phyloP scores from a whole-genome alignment of 2,888 invertebrate genomes.

The Pristionchus maxplancki region DNA sequence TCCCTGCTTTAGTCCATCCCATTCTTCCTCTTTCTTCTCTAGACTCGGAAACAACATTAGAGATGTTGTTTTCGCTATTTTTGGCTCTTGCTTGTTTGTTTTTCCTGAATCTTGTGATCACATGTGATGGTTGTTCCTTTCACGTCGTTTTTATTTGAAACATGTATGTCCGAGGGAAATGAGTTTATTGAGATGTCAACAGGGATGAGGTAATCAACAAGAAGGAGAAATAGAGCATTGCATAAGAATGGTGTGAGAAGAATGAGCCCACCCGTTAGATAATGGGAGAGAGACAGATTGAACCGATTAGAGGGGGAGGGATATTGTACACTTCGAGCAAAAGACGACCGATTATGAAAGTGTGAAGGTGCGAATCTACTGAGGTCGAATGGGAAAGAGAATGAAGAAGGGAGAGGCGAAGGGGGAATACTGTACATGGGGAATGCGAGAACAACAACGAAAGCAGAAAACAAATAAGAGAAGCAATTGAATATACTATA shows the following conservation, averaged over 20 bases:
- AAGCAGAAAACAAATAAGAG: not conserved
- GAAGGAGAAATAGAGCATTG: not conserved
- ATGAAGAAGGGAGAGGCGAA: not conserved
- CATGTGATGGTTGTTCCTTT: too few relatives aligned
- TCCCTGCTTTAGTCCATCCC: not conserved
- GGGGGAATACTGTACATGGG: constrained; percentile 17
- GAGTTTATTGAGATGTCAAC: constrained; percentile 32
- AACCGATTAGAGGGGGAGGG: not conserved
- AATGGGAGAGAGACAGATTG: not conserved
- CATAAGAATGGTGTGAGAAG: constrained; percentile 9
- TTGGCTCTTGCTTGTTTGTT: not conserved
- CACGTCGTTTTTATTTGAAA: not conserved
- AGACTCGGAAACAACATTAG: constrained; percentile 2
- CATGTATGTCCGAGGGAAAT: not conserved
- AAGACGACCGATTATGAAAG: constrained; percentile 18
- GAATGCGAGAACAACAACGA: not conserved
- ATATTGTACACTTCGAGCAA: constrained; percentile 39
- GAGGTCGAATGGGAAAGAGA: not conserved
- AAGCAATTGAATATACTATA: constrained; percentile 7
- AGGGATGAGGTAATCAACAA: constrained; percentile 3
- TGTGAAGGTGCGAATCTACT: constrained; percentile 31
- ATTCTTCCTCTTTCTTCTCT: not conserved
- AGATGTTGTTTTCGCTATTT: not conserved
- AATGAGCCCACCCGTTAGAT: constrained; percentile 3
- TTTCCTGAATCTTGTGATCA: not conserved